These are phyloP conservation scores for Xenopus laevis DNA, from an alignment of 2,113 vertebrate species.

Conservation along the genomic window DNA sequence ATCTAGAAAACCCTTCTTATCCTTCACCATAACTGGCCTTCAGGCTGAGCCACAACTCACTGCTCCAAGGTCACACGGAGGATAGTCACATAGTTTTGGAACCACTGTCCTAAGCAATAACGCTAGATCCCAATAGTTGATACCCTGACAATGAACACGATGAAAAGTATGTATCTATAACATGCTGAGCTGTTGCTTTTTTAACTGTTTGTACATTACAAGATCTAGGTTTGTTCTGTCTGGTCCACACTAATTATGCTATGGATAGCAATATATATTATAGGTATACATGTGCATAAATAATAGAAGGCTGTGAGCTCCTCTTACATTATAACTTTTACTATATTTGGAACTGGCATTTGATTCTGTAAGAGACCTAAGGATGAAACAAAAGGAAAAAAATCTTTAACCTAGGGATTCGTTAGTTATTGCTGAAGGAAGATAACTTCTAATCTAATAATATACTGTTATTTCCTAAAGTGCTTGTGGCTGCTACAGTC, in stretches of 20 bases:
- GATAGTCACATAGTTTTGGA: too few relatives aligned
- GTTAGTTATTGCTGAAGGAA: background rate
- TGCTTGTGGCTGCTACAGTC: background rate
- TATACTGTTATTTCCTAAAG: background rate
- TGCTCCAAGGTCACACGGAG: too few relatives aligned
- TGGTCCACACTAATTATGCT: too few relatives aligned
- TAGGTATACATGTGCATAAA: constrained; percentile 31
- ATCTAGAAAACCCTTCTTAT: too few relatives aligned
- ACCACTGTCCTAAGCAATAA: too few relatives aligned
- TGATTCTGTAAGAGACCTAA: background rate
- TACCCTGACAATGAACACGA: background rate
- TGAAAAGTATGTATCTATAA: constrained; percentile 29
- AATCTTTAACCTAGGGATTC: background rate
- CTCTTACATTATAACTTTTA: too few relatives aligned
- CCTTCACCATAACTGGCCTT: too few relatives aligned
- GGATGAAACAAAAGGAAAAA: background rate
- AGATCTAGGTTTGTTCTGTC: too few relatives aligned
- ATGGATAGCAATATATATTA: constrained; percentile 32
- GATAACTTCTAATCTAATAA: constrained; percentile 13
- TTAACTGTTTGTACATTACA: too few relatives aligned
- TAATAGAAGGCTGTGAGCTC: background rate
- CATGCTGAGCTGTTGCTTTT: too few relatives aligned
- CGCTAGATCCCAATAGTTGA: background rate
- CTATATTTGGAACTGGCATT: too few relatives aligned
- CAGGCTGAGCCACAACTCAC: too few relatives aligned